These are phyloP conservation scores for Montipora foliosa DNA, from an alignment of 64 coral and sea anemone genomes.

Conservation along the genomic window DNA sequence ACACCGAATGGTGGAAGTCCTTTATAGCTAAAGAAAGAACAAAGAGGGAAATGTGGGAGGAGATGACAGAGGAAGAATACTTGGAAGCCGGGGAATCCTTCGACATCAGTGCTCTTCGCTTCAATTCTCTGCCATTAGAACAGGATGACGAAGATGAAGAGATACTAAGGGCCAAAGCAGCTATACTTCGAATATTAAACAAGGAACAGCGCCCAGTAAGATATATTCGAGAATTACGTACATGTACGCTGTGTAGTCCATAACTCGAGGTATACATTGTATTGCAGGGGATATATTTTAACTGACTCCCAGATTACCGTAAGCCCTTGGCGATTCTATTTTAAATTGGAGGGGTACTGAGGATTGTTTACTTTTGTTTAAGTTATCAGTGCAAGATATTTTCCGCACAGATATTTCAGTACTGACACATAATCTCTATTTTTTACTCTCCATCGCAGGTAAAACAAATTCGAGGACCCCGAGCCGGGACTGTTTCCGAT, in stretches of 20 bases:
- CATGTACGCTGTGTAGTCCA: not conserved
- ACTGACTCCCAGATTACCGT: not conserved
- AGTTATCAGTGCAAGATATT: not conserved
- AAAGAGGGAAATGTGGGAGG: constrained; percentile 13
- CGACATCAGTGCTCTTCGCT: not conserved
- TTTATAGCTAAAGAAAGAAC: not conserved
- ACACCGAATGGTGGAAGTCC: constrained; percentile 3
- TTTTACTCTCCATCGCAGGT: not conserved
- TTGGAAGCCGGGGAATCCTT: constrained; percentile 13
- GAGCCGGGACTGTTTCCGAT: not conserved
- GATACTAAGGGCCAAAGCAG: not conserved
- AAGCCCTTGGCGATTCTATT: not conserved
- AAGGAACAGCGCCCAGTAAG: constrained; percentile 5
- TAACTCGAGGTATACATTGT: not conserved
- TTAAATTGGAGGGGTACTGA: not conserved
- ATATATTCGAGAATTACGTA: not conserved
- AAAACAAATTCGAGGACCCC: not conserved
- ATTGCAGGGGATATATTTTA: not conserved
- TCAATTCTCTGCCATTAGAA: not conserved
- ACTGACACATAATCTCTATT: not conserved
- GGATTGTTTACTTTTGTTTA: not conserved
- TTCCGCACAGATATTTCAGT: not conserved
- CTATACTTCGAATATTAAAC: not conserved
- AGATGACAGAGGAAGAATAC: constrained; percentile 4
- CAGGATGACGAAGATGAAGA: constrained; percentile 13